Conservation (phyloP, 2,888 invertebrate species). For the Tineola bisselliella region DNA sequence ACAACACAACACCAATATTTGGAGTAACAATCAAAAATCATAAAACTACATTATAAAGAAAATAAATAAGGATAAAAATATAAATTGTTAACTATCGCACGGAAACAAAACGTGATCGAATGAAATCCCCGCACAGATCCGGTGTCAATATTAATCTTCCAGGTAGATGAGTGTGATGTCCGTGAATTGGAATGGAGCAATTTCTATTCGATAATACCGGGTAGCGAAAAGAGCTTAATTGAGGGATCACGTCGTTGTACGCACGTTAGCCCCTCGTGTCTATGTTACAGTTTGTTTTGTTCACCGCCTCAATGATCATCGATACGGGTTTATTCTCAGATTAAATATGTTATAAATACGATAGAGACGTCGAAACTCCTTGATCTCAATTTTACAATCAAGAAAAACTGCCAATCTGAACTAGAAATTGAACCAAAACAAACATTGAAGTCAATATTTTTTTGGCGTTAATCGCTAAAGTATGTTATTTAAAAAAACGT, state of each 20-base stretch:
- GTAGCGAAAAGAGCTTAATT: conserved; percentile 50
- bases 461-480: too few relatives aligned
- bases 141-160: conserved; percentile 13
- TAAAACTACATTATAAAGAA: too few relatives aligned
- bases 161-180: neutral
- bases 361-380: too few relatives aligned
- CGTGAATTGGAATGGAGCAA: conserved; percentile 14
- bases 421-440: too few relatives aligned
- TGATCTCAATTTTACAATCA: too few relatives aligned
- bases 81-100: neutral
- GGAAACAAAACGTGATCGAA: conserved; percentile 4
- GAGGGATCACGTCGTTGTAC: conserved; percentile 22
- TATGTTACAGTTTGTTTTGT: conserved; percentile 8
- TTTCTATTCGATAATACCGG: conserved; percentile 36
- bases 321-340: too few relatives aligned
- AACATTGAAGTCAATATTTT: too few relatives aligned
- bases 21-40: too few relatives aligned
- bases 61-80: neutral
- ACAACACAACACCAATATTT: too few relatives aligned
- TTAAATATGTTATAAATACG: too few relatives aligned
- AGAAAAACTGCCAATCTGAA: too few relatives aligned
- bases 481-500: too few relatives aligned
- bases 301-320: neutral
- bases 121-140: neutral
- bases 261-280: conserved; percentile 2